These are phyloP conservation scores for Chromobotia macracanthus DNA, from an alignment of 2,797 vertebrate genomes.

Conservation along the genomic window DNA sequence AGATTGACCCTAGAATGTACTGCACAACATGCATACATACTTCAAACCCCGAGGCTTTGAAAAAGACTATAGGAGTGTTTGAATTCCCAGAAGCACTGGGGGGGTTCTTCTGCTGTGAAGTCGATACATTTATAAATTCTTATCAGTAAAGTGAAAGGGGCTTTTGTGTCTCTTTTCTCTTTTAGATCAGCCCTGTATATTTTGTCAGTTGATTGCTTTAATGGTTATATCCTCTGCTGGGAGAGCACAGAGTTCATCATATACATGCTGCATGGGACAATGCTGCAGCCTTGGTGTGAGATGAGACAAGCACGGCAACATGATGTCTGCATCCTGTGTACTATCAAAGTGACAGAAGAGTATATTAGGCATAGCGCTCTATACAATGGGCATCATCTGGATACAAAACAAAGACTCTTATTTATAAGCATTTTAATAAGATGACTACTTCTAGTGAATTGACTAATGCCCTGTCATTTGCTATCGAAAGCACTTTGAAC, in stretches of 20 bases:
- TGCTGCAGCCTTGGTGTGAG: not conserved
- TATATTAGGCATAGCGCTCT: slow-evolving; percentile 36
- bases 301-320: not conserved
- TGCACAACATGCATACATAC: slow-evolving; percentile 3
- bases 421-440: slow-evolving; percentile 72
- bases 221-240: not conserved
- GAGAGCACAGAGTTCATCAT: not conserved
- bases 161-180: slow-evolving; percentile 15
- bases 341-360: slow-evolving; percentile 5
- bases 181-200: slow-evolving; percentile 17
- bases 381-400: not conserved
- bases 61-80: slow-evolving; percentile 15
- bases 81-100: not conserved
- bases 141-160: not conserved
- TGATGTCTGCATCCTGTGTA: slow-evolving; percentile 1
- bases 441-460: slow-evolving; percentile 68
- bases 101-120: slow-evolving; percentile 11
- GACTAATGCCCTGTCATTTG: slow-evolving; percentile 60
- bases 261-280: not conserved
- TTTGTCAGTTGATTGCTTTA: not conserved
- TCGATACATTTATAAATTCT: slow-evolving; percentile 17
- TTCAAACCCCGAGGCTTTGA: slow-evolving; percentile 29
- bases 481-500: slow-evolving; percentile 77
- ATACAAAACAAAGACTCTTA: slow-evolving; percentile 63
- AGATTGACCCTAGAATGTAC: slow-evolving; percentile 9